Conservation (phyloP, 2,113 vertebrate species). For the Montifringilla adamsi region DNA sequence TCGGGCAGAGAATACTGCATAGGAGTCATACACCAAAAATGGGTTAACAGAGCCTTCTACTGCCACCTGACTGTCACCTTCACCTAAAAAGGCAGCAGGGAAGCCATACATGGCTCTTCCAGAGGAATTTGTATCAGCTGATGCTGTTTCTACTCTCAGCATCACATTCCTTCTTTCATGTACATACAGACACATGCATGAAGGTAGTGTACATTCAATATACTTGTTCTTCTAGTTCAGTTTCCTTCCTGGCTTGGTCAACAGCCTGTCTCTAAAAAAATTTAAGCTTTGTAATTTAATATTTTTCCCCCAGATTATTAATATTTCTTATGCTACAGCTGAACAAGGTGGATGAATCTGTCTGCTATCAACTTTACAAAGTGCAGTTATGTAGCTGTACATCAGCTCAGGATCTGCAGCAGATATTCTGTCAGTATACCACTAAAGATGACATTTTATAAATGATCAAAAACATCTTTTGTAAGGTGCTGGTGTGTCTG, state of each 20-base stretch:
- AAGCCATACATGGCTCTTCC: background rate
- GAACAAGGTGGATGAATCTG: background rate
- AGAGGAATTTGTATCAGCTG: background rate
- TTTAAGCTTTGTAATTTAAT: background rate
- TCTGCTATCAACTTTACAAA: background rate
- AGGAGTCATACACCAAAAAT: background rate
- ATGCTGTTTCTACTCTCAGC: background rate
- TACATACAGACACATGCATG: background rate
- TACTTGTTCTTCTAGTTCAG: background rate
- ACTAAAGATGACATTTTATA: background rate
- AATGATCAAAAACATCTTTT: slow-evolving; percentile 8
- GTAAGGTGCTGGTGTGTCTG: background rate
- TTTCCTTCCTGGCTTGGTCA: background rate
- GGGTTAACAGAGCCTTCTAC: background rate
- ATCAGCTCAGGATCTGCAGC: background rate
- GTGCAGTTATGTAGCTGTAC: background rate
- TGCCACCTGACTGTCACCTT: background rate
- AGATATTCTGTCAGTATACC: background rate
- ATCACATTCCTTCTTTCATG: background rate
- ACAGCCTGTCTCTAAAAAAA: background rate
- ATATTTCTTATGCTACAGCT: background rate
- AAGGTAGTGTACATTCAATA: background rate
- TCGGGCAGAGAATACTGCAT: background rate
- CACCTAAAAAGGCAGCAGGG: background rate
- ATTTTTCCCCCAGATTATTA: background rate